Evolutionary conservation across 2,888 invertebrate genomes (phyloP), one percentile per base, ranked within the genome.

Genomic region (Dolomedes plantarius): DNA sequence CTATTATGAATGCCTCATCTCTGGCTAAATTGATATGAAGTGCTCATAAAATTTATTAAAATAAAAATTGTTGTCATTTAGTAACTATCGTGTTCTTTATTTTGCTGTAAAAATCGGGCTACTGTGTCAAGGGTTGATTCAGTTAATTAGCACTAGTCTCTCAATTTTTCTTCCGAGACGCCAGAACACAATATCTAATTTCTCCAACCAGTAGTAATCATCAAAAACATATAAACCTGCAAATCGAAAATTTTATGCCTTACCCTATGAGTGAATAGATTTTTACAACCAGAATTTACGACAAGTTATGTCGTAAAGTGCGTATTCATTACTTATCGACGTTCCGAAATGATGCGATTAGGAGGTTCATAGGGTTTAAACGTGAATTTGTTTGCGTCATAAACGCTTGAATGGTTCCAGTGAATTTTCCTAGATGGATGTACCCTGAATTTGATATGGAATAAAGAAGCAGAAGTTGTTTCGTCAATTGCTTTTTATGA

Each of bases 231-330:
- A 29, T 23, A 19, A 56, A 56, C 19, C 2, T 16, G 2, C 56
- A 19, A 64, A 74, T 74, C 62, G 74, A 64, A 62, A 64, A 23
- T 75, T 65, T 75, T 75, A 75, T 32, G 41, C 29, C 29, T 56
- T 13, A 41, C 23, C 9, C 65, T 28, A 41, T 41, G 36, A 39
- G 19, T 41, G 28, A 27, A 41, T 65, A 29, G 65, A 46, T 67
- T 68, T n/a, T 76, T 76, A 76, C 32, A 76, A 68, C 27, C 29
- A 65, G 29, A 31, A 50, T 76, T 68, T 67, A 76, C 50, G 76
- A 50, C 27, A 13, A 67, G 67, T 68, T 68, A 67, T 27, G 68
- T 68, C 76, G 50, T 76, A 76, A 76, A 69, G 9, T 41, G 6
- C 23, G 29, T n/a, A 16, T 41, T 41, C 28, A 69, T 41, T 69